These are phyloP conservation scores for Siniperca obscura DNA, from an alignment of 2,797 vertebrate species.

Conservation along the genomic window DNA sequence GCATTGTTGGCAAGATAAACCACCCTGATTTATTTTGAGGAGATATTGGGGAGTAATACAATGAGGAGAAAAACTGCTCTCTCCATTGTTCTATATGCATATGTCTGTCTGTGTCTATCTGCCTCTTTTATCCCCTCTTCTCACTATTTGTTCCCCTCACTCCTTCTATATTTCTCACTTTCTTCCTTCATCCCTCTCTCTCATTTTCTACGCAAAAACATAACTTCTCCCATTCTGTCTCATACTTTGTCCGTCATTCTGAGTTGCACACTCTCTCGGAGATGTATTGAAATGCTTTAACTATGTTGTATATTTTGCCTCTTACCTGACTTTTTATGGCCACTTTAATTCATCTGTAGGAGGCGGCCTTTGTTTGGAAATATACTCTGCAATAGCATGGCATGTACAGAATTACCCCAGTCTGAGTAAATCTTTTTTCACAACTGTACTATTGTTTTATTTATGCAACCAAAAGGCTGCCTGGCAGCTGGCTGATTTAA, in stretches of 20 bases:
- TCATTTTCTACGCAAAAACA: conserved; percentile 11
- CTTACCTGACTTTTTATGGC: conserved; percentile 53
- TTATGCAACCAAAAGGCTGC: conserved; percentile 21
- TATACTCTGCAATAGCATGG: conserved; percentile 32
- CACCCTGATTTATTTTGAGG: conserved; percentile 69
- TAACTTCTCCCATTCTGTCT: not conserved
- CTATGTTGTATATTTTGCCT: conserved; percentile 45
- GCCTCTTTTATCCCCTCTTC: conserved; percentile 16
- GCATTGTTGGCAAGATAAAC: conserved; percentile 81
- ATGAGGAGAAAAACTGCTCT: conserved; percentile 28
- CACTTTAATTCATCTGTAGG: conserved; percentile 54
- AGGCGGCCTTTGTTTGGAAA: conserved; percentile 42
- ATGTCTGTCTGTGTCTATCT: conserved; percentile 19
- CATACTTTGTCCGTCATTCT: conserved; percentile 11
- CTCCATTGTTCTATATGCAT: conserved; percentile 29
- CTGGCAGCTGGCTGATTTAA: conserved; percentile 30
- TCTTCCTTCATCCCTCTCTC: not conserved
- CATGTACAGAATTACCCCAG: conserved; percentile 33
- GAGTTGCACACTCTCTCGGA: conserved; percentile 6
- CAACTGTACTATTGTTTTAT: conserved; percentile 42
- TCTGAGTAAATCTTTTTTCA: conserved; percentile 20
- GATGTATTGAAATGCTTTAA: conserved; percentile 33
- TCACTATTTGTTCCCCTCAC: conserved; percentile 10
- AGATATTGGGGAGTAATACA: conserved; percentile 59
- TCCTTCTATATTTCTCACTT: conserved; percentile 9